Evolutionary conservation across 2,797 vertebrate genomes (phyloP).

Genomic region (Gila robusta): DNA sequence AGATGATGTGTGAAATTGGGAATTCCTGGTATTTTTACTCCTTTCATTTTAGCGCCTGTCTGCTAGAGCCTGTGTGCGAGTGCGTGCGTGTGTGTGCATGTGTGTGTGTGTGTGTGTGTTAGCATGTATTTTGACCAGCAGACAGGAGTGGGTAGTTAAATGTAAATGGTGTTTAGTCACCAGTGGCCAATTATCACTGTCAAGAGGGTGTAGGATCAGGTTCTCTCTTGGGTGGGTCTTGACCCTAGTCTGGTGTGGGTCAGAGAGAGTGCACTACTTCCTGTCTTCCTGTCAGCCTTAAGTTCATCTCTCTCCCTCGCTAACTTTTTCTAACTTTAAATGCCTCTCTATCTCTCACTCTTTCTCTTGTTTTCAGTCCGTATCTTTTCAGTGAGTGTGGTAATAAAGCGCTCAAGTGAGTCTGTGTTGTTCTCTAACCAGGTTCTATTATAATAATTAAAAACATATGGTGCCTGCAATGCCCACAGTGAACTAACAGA

Average conservation of each 20-base stretch:
- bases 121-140: slow-evolving; percentile 31
- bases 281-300: slow-evolving; percentile 73
- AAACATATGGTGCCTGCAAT: slow-evolving; percentile 89
- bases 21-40: slow-evolving; percentile 63
- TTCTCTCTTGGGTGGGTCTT: slow-evolving; percentile 80
- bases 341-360: slow-evolving; percentile 19
- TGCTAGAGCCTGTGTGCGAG: slow-evolving; percentile 50
- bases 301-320: slow-evolving; percentile 71
- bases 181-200: slow-evolving; percentile 84
- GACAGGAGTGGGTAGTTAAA: slow-evolving; percentile 64
- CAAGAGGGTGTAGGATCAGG: slow-evolving; percentile 73
- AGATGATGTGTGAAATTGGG: slow-evolving; percentile 61
- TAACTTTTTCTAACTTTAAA: slow-evolving; percentile 37
- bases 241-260: slow-evolving; percentile 77
- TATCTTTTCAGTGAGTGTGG: slow-evolving; percentile 42
- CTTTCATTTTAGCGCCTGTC: slow-evolving; percentile 59
- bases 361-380: slow-evolving; percentile 9
- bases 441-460: slow-evolving; percentile 94
- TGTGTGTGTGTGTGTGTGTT: slow-evolving; percentile 33
- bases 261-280: slow-evolving; percentile 73
- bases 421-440: slow-evolving; percentile 80
- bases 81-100: slow-evolving; percentile 22
- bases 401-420: slow-evolving; percentile 84
- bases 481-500: slow-evolving; percentile 84
- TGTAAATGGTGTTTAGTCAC: slow-evolving; percentile 76